Base-by-base conservation (phyloP, 2,888 invertebrate genomes). In the Gonocerus acuteangulatus region DNA sequence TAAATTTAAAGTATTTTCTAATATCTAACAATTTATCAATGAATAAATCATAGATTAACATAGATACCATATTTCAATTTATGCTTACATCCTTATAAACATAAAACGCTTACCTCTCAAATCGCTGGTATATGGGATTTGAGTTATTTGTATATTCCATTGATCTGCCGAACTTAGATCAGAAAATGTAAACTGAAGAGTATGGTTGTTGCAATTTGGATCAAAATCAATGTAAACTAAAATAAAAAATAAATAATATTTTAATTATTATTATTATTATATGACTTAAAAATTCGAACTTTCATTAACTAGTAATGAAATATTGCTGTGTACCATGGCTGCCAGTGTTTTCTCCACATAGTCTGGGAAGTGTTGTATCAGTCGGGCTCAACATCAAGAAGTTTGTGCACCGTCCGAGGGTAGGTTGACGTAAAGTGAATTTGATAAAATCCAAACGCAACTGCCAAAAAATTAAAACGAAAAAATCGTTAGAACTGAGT, bases 311-410 rank as follows among this genome's bases (percentile, higher is more conserved):
- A 16, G 34, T 42, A 23, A 45, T 36, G 16, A 47, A 13, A 36
- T 18, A 34, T 15, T 4, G 13, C 27, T 9, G 61, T 69, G 71
- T 70, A 79, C 79, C 72, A 69, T 87, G 86, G 72, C 89, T 86
- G 0, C 88, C 89, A 1, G 84, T 82, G 73, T 89, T 87, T 71
- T 87, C 86, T 0, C 91, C 91, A 71, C 91, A 92, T 62, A 92
- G 80, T 1, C 76, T 72, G 4, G 72, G 71, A 2, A 86, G 81
- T 4, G 77, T 73, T 0, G 85, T 83, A 60, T 84, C 82, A 1
- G 85, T 84, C 22, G 89, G 77, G 2, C 82, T 79, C 64, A 92
- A 75, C 2, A 42, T 34, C 23, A 83, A 80, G 72, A 92, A 91
- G 0, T 80, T 82, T 13, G 75, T 72, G 70, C 90, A 91, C 52